Evolutionary conservation across 2,888 invertebrate species (phyloP), one percentile per base, ranked within the genome.

Genomic region (Nemotelus nigrinus): DNA sequence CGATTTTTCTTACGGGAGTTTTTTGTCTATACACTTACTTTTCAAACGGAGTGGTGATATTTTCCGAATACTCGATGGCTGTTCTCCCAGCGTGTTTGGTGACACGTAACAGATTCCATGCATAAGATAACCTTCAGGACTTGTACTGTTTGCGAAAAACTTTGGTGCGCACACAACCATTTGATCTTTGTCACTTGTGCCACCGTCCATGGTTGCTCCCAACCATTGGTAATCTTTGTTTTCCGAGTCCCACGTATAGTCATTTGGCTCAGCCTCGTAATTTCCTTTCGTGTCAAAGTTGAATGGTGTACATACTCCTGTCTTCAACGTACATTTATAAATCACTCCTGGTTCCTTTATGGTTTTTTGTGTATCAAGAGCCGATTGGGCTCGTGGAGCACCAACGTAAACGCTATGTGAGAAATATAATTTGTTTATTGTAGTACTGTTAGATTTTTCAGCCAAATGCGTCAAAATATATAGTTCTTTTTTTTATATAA

Each of bases 351-450:
- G 88, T 83, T 90, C 88, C 63, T 84, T 83, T 2, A 89, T 82
- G 60, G 84, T 81, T 2, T 83, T 81, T 78, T 88, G 88, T 2
- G 82, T 80, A 57, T 84, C 82, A 60, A 86, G 81, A 0, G 87
- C 85, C 4, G 89, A 89, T 82, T 89, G 90, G 5, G 88, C 89
- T 76, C 87, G 87, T 3, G 90, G 90, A 10, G 90, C 89, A 58
- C 89, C 89, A 79, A 89, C 84, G 55, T 90, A 82, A 45, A 90
- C 74, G 84, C 90, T 90, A 78, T 2, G 83, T 83, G 45, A 48
- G 57, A n/a, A 41, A n/a, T 63, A n/a, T 2, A 25, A 58, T 58
- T n/a, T 1, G 10, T 53, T 25, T 25, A 25, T 25, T 25, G 25
- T 25, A n/a, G n/a, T n/a, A n/a, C 25, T 25, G 25, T 25, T 25